phyloP scores from a whole-genome alignment of 2,888 invertebrate genomes.

The Ormyrus rosae region DNA sequence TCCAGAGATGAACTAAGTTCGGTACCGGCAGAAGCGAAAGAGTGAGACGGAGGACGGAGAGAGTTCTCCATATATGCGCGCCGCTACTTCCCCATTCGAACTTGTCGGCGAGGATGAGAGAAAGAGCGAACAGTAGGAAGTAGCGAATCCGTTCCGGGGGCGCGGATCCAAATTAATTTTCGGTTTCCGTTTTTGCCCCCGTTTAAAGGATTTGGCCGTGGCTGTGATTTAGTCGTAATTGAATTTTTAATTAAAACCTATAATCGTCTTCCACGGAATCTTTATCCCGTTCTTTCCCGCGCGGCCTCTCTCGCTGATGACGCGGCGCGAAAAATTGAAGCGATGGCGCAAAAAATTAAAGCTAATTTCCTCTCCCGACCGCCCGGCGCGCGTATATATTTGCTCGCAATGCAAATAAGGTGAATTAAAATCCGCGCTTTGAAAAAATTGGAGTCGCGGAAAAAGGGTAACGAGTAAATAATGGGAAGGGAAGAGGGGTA shows the following conservation, averaged over 20 bases:
- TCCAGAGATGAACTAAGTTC: slow-evolving; percentile 27
- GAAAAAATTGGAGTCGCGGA: background rate
- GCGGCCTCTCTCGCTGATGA: slow-evolving; percentile 13
- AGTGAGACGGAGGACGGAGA: background rate
- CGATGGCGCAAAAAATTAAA: slow-evolving; percentile 43
- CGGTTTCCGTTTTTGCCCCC: slow-evolving; percentile 67
- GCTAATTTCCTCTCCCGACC: slow-evolving; percentile 22
- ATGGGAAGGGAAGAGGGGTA: background rate
- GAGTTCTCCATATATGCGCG: slow-evolving; percentile 18
- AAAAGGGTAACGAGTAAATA: background rate
- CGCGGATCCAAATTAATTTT: slow-evolving; percentile 69
- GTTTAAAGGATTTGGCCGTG: slow-evolving; percentile 63
- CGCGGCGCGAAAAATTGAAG: slow-evolving; percentile 28
- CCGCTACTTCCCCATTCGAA: slow-evolving; percentile 67
- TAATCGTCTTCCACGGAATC: slow-evolving; percentile 47
- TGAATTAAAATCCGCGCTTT: slow-evolving; percentile 17
- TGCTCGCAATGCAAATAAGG: slow-evolving; percentile 27
- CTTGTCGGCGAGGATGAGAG: background rate
- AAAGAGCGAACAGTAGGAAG: background rate
- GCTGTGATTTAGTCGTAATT: slow-evolving; percentile 58
- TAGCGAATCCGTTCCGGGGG: slow-evolving; percentile 31
- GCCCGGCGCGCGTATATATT: background rate
- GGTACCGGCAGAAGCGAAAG: background rate
- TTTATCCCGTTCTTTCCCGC: background rate
- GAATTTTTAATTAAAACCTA: slow-evolving; percentile 60